Percentiles rank a stretch among this genome's conserved stretches.
Evolutionary conservation across 1,140 invertebrate genomes (phyloP).

Genomic region (Megalonaias nervosa): DNA sequence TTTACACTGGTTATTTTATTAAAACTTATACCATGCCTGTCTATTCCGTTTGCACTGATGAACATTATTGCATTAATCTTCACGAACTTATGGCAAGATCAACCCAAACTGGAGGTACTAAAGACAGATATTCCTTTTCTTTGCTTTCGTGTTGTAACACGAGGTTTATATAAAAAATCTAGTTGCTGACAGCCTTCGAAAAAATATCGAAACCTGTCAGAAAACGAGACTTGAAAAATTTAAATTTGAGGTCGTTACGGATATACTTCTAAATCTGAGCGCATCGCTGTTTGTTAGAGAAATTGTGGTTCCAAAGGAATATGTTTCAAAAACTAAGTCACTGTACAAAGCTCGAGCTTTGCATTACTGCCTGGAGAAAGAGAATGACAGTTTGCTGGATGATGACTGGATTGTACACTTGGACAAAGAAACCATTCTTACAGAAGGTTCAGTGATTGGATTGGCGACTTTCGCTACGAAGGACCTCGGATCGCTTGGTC

Average conservation of each 20-base stretch:
- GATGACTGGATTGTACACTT: conserved; percentile 97
- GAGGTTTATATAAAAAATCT: conserved; percentile 91
- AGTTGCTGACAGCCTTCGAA: too few relatives aligned
- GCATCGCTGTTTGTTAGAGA: conserved; percentile 82
- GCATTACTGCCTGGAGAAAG: conserved; percentile 96
- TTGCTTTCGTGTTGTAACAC: conserved; percentile 93
- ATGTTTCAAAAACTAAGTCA: conserved; percentile 90
- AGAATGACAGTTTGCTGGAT: conserved; percentile 86
- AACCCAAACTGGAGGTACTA: conserved; percentile 78
- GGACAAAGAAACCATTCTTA: conserved; percentile 96
- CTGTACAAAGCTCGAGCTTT: conserved; percentile 95
- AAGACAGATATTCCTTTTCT: conserved; percentile 95
- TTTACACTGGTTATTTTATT: too few relatives aligned
- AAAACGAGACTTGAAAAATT: conserved; percentile 95
- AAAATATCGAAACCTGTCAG: conserved; percentile 90
- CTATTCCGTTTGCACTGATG: too few relatives aligned
- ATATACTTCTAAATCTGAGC: conserved; percentile 85
- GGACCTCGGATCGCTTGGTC: conserved; percentile 95
- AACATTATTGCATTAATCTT: too few relatives aligned
- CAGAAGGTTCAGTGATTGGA: conserved; percentile 87
- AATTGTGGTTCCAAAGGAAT: conserved; percentile 87
- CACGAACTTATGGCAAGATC: too few relatives aligned
- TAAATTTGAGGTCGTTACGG: conserved; percentile 95
- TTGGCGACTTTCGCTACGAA: conserved; percentile 95
- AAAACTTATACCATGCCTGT: too few relatives aligned